phyloP scores from a whole-genome alignment of 2,888 invertebrate species.

The Trichogramma evanescens region DNA sequence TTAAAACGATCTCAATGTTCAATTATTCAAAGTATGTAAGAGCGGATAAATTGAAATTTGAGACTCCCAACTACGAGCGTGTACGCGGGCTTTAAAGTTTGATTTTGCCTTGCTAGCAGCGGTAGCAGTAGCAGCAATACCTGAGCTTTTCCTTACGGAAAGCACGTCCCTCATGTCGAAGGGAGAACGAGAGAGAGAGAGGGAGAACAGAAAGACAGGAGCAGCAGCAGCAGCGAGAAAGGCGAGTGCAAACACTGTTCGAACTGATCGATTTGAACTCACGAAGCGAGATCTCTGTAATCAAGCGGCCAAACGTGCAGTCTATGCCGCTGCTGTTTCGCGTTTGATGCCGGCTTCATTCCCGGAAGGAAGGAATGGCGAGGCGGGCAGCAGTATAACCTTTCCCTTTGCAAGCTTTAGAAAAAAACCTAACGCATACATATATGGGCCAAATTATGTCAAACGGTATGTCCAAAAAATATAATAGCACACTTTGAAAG shows the following conservation, averaged over 20 bases:
- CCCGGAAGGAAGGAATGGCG: slow-evolving; percentile 9
- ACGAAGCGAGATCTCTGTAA: slow-evolving; percentile 38
- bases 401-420: too few relatives aligned
- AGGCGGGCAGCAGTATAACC: not conserved
- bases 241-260: slow-evolving; percentile 25
- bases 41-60: slow-evolving; percentile 25
- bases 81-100: slow-evolving; percentile 31
- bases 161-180: slow-evolving; percentile 9
- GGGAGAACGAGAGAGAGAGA: not conserved
- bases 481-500: too few relatives aligned
- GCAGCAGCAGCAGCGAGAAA: not conserved
- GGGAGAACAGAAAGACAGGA: slow-evolving; percentile 1
- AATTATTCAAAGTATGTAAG: slow-evolving; percentile 31
- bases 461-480: too few relatives aligned
- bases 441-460: too few relatives aligned
- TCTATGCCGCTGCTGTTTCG: not conserved
- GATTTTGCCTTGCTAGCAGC: slow-evolving; percentile 28
- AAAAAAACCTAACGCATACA: too few relatives aligned
- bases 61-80: not conserved
- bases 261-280: slow-evolving; percentile 38
- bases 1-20: slow-evolving; percentile 22
- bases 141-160: not conserved
- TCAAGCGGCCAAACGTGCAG: slow-evolving; percentile 37
- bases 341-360: slow-evolving; percentile 23
- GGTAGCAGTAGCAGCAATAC: slow-evolving; percentile 25